Evolutionary conservation across 2,113 vertebrate species (phyloP).

Genomic region (Poeciliopsis retropinna): DNA sequence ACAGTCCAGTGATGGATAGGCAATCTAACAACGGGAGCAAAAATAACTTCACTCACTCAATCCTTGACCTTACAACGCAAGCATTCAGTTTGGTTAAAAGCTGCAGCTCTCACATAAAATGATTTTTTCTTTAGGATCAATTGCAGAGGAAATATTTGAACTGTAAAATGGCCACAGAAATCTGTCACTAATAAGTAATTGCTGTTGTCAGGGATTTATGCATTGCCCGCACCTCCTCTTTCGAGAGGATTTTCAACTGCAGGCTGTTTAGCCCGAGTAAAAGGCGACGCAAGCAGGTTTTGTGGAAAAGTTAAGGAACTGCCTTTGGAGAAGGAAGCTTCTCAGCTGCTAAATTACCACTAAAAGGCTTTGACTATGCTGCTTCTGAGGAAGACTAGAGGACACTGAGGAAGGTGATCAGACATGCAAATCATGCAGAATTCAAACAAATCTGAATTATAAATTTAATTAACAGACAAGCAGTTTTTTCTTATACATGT

Average conservation of each 20-base stretch:
- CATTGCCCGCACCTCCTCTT: constrained; percentile 32
- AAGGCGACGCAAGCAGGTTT: constrained; percentile 71
- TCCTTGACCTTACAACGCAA: constrained; percentile 70
- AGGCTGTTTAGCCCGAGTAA: constrained; percentile 45
- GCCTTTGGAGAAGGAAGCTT: constrained; percentile 68
- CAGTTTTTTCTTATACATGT: too few species aligned
- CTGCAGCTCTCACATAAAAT: constrained; percentile 68
- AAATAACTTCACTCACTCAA: constrained; percentile 72
- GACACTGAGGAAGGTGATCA: constrained; percentile 42
- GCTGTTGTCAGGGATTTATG: constrained; percentile 53
- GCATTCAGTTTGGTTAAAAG: constrained; percentile 72
- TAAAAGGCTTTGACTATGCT: constrained; percentile 29
- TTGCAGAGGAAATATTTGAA: constrained; percentile 60
- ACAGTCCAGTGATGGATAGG: constrained; percentile 64
- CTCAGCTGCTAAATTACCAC: constrained; percentile 66
- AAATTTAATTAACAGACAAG: constrained; percentile 11
- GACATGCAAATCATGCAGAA: constrained; percentile 50
- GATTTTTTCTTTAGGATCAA: constrained; percentile 72
- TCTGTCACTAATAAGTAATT: constrained; percentile 66
- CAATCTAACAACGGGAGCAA: constrained; percentile 68
- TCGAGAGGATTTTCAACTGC: constrained; percentile 29
- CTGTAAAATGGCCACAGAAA: constrained; percentile 53
- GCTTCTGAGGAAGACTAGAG: constrained; percentile 36
- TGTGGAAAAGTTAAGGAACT: constrained; percentile 49
- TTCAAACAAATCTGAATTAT: constrained; percentile 33